Evolutionary conservation across 2,797 vertebrate genomes (phyloP), one percentile per base, ranked within the genome.

Genomic region (Clarias pachynema): DNA sequence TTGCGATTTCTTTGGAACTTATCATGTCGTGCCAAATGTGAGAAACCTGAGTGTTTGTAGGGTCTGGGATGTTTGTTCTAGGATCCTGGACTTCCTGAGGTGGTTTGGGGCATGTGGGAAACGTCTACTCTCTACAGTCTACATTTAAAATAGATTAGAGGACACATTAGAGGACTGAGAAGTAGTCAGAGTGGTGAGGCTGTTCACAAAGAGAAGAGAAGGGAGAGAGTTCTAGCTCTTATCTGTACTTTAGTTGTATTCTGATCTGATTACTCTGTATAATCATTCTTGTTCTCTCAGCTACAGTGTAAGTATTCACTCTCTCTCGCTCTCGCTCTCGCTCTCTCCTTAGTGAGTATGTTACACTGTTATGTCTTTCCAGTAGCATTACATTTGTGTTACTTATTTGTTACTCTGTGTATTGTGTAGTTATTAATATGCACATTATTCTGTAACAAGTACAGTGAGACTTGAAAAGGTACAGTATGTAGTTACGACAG

Each of bases 101-200:
- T 34, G 56, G 10, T 78, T 78, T 57, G 49, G 26, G 57, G 18
- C 26, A 26, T 26, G 12, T 24, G 29, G 16, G 53, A 59, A 73
- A 73, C 10, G 12, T 75, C 49, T 22, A 29, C 73, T 12, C 9
- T 22, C 20, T 34, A 34, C 10, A 60, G 18, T 34, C 26, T 24
- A 44, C 40, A 10, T 20, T 77, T 77, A 31, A 57, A 77, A 44
- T 56, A 86, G 85, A 86, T 79, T 26, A 81, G 87, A 79, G 9
- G 74, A 59, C 87, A 89, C 84, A 91, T 91, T 90, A 88, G 86
- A 79, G 86, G 84, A 86, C 72, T 49, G 85, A 84, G 78, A 88
- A 82, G 85, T 66, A 44, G 87, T 86, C n/a, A 74, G 29, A 79
- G n/a, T 85, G 56, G 34, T 81, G 70, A 90, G 83, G 85, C 72